These are phyloP conservation scores for Podotricha telesiphe DNA, from an alignment of 2,888 invertebrate genomes.

Conservation along the genomic window DNA sequence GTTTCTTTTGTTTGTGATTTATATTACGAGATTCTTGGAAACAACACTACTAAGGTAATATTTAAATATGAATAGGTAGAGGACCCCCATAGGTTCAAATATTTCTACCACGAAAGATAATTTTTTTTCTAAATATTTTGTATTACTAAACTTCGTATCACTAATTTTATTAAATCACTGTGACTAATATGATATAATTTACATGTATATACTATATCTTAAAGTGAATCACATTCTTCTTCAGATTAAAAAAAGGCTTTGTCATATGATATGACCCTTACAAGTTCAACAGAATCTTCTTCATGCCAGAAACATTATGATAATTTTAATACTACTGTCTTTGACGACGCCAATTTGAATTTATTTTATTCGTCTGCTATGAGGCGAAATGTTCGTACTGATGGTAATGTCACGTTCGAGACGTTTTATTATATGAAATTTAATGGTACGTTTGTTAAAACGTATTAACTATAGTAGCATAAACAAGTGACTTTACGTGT, in stretches of 20 bases:
- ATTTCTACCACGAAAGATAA: constrained; percentile 37
- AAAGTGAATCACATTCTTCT: background rate
- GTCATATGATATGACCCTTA: constrained; percentile 70
- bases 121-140: constrained; percentile 14
- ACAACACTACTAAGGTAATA: constrained; percentile 37
- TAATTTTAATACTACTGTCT: constrained; percentile 69
- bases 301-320: constrained; percentile 66
- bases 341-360: constrained; percentile 58
- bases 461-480: constrained; percentile 45
- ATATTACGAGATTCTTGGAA: constrained; percentile 40
- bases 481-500: constrained; percentile 48
- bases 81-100: constrained; percentile 38
- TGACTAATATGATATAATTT: background rate
- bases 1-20: constrained; percentile 43
- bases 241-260: constrained; percentile 56
- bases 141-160: background rate
- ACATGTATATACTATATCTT: constrained; percentile 1
- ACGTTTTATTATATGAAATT: constrained; percentile 62
- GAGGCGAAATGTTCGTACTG: constrained; percentile 54
- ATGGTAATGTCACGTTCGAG: constrained; percentile 60
- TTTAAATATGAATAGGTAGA: constrained; percentile 28
- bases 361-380: constrained; percentile 72
- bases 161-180: too few relatives aligned
- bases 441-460: constrained; percentile 53
- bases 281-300: constrained; percentile 46